Base-by-base conservation (phyloP, 1,140 invertebrate species). In the Lordiphosa collinella region DNA sequence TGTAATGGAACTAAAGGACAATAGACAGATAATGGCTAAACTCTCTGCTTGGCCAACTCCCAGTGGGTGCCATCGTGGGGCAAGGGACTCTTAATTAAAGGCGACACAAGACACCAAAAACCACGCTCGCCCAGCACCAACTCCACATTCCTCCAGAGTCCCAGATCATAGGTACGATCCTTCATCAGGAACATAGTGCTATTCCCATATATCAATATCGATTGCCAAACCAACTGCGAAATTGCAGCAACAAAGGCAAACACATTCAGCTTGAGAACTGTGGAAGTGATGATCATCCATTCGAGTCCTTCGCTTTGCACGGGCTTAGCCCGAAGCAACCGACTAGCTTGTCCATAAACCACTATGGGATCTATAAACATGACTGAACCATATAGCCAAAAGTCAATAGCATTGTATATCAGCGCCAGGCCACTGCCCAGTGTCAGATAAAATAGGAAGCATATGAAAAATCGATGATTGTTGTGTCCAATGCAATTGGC, bases 391-490 rank as follows among this genome's bases (percentile, higher is more conserved):
- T n/a, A 14, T 5, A 10, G 3, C 82, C 90, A 92, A 18, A 94
- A 88, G 76, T 93, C 96, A 48, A 90, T 89, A 10, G 92, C 88
- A 88, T 96, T 96, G 55, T 93, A 94, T 70, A 90, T 90, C 9
- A 92, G 90, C 3, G 92, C 89, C 87, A 95, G 94, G 0, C 92
- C 43, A 47, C 93, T 93, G 3, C 92, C 92, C 3, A 95, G 58
- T 68, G 93, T 93, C 32, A 97, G 89, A 86, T 97, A 94, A 6
- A 96, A 87, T 4, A 96, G 90, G 78, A 97, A 94, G 69, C 93
- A 92, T 0, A 96, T 89, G 82, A 98, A 99, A 87, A 95, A 98
- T 71, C 97, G 91, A 67, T 96, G 94, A 90, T 99, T 99, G 41
- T 91, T 91, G 88, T 97, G 94, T 0, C 97, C 97, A 8, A 99